A percentile compares a stretch with the other conserved stretches of the same genome.
Evolutionary conservation across 2,797 vertebrate species (phyloP).

Genomic region (Dicrostonyx torquatus): DNA sequence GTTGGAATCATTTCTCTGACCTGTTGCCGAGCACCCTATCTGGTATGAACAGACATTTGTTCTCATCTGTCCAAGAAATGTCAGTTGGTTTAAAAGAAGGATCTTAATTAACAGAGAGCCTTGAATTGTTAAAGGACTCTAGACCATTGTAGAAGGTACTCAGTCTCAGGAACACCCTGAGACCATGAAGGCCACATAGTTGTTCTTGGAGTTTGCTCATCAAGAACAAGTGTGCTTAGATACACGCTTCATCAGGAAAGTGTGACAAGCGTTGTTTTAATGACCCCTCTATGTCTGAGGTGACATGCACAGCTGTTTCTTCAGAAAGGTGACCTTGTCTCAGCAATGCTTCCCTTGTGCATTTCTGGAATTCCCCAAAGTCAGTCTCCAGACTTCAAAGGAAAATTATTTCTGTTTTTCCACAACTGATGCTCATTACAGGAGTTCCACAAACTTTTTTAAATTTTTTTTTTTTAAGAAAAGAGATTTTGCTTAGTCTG

Average conservation of each 20-base stretch:
- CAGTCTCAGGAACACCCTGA: background rate
- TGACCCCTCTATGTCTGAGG: background rate
- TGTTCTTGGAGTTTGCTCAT: background rate
- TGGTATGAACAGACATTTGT: background rate
- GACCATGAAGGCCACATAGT: background rate
- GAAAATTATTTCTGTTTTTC: background rate
- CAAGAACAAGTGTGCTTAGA: no score
- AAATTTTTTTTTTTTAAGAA: background rate
- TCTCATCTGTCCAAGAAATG: background rate
- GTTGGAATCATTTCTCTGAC: background rate
- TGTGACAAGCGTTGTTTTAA: background rate
- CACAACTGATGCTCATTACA: background rate
- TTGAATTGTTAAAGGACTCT: background rate
- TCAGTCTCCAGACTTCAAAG: background rate
- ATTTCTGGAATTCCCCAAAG: constrained; percentile 40
- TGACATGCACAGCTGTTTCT: background rate
- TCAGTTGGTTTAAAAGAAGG: background rate
- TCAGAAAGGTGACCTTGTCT: background rate
- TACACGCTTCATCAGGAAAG: background rate
- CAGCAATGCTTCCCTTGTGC: background rate
- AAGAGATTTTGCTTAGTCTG: background rate
- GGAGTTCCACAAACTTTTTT: background rate
- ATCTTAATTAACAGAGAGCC: background rate
- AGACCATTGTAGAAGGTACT: background rate
- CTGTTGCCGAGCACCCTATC: background rate